Evolutionary conservation across 1,140 invertebrate species (phyloP), one percentile per base, ranked within the genome.

Genomic region (Calosoma granatense): DNA sequence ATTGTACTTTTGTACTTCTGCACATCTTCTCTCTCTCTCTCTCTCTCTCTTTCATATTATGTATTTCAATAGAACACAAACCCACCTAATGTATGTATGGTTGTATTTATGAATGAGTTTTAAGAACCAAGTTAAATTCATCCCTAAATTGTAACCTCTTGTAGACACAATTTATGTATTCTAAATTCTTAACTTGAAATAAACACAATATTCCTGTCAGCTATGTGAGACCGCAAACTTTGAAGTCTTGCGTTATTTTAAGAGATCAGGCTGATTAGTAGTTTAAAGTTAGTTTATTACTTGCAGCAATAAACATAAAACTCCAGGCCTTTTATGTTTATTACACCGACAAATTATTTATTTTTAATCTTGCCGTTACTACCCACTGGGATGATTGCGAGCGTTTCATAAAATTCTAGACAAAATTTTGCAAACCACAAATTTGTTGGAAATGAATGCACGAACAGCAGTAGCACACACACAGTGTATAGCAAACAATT

Each of bases 281-380:
- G 41, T 17, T 47, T 47, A 12, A 47, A 47, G 9, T 47, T 47
- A 47, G 9, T 47, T 47, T 47, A 47, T 47, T 47, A 47, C 41
- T 47, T 17, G 4, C 6, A 17, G 9, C 41, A 47, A 4, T 47
- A 47, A 17, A 9, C 41, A 47, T 36, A 36, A 36, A 36, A n/a
- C n/a, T n/a, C n/a, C n/a, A n/a, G n/a, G n/a, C 26, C 26, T 47
- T 47, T 47, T 9, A 17, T 47, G 9, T 47, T 47, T 47, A 47
- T 47, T 47, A 11, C 15, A 17, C 41, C 17, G 15, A 47, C 41
- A 47, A 47, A 47, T 47, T 11, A 47, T 47, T 47, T 47, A 47
- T 47, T 47, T 47, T 47, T 47, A 47, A 47, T 47, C 41, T 12
- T 47, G 41, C 3, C 17, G 4, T 47, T 47, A 47, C 9, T 47